These are phyloP conservation scores for Watsonalla binaria DNA, from an alignment of 2,888 invertebrate genomes.

Conservation along the genomic window DNA sequence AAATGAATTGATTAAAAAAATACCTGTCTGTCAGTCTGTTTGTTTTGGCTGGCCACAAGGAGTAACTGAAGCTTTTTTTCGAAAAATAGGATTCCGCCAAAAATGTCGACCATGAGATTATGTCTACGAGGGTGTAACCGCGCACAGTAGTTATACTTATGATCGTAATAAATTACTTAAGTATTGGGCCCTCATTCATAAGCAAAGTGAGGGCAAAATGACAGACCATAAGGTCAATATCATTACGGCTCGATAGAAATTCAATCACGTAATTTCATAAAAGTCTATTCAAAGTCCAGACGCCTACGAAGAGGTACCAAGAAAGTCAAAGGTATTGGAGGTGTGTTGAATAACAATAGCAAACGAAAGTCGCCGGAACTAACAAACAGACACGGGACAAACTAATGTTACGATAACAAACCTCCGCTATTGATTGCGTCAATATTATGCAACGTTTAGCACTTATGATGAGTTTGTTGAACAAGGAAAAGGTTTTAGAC, in stretches of 20 bases:
- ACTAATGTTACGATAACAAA: conserved; percentile 12
- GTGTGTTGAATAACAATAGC: conserved; percentile 45
- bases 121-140: no score
- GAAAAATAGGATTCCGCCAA: no score
- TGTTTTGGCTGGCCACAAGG: no score
- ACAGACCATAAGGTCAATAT: not conserved
- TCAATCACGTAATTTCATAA: conserved; percentile 4
- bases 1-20: no score
- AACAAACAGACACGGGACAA: conserved; percentile 10
- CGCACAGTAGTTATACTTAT: no score
- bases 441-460: not conserved
- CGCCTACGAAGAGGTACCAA: conserved; percentile 14
- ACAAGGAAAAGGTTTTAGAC: not conserved
- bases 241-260: not conserved
- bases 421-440: not conserved
- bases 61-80: no score
- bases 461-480: not conserved
- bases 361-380: conserved; percentile 46
- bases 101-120: no score
- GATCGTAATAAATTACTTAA: no score
- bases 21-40: no score
- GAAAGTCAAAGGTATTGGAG: conserved; percentile 25
- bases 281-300: conserved; percentile 12
- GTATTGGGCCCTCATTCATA: no score
- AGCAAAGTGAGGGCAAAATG: not conserved